Evolutionary conservation across 2,888 invertebrate genomes (phyloP).

Genomic region (Meiosimyza decipiens): DNA sequence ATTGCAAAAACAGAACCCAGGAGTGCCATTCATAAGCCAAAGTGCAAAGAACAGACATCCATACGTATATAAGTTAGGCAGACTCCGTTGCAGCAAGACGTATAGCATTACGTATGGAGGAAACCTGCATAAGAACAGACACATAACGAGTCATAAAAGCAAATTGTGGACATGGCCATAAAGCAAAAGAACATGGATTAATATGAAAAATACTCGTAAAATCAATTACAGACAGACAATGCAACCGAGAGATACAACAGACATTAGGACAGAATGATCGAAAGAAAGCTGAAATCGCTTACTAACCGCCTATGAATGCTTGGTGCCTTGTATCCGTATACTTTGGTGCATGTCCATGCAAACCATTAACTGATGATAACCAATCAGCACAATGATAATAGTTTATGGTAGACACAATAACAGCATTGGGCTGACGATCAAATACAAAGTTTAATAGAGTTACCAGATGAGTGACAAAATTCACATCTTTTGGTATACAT

Average conservation of each 20-base stretch:
- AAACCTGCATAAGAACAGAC: background rate
- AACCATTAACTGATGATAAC: conserved; percentile 28
- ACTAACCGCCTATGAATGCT: background rate
- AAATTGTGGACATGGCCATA: conserved; percentile 13
- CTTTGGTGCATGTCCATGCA: background rate
- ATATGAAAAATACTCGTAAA: conserved; percentile 18
- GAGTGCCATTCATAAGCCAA: background rate
- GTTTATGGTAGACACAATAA: conserved; percentile 14
- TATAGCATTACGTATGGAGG: background rate
- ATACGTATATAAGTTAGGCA: background rate
- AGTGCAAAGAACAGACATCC: background rate
- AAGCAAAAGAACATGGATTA: conserved; percentile 15
- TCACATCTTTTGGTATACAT: no score
- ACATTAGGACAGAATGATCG: conserved; percentile 4
- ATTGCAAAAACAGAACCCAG: background rate
- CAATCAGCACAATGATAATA: conserved; percentile 30
- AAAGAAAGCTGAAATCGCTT: background rate
- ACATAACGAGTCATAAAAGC: conserved; percentile 5
- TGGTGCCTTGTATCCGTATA: background rate
- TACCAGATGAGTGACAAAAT: no score
- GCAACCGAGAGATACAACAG: conserved; percentile 1
- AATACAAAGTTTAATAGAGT: no score
- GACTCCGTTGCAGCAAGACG: background rate
- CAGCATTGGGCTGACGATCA: no score
- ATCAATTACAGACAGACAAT: conserved; percentile 22